Evolutionary conservation across 2,888 invertebrate genomes (phyloP).

Genomic region (Smittia sp.): DNA sequence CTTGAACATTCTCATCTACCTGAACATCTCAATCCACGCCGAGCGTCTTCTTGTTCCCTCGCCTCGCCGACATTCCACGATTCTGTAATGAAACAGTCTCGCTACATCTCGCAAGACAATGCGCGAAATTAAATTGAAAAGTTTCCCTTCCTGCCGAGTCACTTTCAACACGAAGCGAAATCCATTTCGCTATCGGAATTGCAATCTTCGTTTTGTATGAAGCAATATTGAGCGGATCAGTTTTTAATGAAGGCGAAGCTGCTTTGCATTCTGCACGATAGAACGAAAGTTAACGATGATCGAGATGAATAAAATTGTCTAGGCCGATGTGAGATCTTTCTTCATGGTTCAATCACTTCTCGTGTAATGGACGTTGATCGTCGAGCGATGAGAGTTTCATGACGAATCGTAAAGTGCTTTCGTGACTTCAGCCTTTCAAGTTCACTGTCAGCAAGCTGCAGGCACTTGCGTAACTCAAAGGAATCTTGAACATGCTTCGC

Average conservation of each 20-base stretch:
- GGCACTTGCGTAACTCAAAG: constrained; percentile 28
- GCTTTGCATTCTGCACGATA: constrained; percentile 10
- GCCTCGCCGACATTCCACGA: no score
- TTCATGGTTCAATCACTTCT: constrained; percentile 36
- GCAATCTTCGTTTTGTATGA: not conserved
- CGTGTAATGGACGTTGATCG: constrained; percentile 1
- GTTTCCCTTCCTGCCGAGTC: no score
- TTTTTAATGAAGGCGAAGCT: constrained; percentile 7
- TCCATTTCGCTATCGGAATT: not conserved
- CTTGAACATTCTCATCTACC: no score
- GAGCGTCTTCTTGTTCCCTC: no score
- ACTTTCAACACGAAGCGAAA: no score
- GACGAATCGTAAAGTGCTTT: not conserved
- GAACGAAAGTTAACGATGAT: not conserved
- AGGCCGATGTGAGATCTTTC: no score
- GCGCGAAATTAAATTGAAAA: no score
- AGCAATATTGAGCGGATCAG: not conserved
- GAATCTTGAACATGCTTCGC: constrained; percentile 18
- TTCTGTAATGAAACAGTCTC: no score
- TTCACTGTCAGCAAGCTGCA: constrained; percentile 18
- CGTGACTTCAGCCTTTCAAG: constrained; percentile 12
- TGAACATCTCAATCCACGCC: no score
- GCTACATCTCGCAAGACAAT: no score
- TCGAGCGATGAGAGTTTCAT: constrained; percentile 19
- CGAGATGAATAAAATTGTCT: not conserved